These are phyloP conservation scores for Hirtodrosophila trivittata DNA, from an alignment of 2,888 invertebrate genomes.

Conservation along the genomic window DNA sequence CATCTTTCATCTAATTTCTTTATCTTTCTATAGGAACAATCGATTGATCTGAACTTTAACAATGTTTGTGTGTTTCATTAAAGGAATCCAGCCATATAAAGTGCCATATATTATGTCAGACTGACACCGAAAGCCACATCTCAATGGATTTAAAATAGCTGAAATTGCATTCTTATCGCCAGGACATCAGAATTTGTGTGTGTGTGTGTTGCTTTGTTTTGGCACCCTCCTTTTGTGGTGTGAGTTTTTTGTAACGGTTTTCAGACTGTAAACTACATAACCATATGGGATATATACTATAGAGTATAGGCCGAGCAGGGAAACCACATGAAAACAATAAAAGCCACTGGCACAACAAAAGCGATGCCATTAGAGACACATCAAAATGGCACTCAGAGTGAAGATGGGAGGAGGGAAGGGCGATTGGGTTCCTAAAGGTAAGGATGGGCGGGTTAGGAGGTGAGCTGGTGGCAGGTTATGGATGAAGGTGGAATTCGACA, in stretches of 20 bases:
- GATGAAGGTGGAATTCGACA: constrained; percentile 29
- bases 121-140: neutral
- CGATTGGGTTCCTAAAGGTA: neutral
- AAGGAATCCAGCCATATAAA: too few relatives aligned
- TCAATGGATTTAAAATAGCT: constrained; percentile 18
- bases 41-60: too few relatives aligned
- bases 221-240: too few relatives aligned
- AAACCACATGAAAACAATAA: constrained; percentile 62
- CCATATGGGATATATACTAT: neutral
- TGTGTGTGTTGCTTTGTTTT: constrained; percentile 18
- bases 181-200: constrained; percentile 37
- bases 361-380: constrained; percentile 74
- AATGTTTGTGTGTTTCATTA: too few relatives aligned
- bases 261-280: constrained; percentile 10
- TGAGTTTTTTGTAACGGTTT: constrained; percentile 19
- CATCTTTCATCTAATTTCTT: too few relatives aligned
- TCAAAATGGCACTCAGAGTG: constrained; percentile 72
- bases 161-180: constrained; percentile 43
- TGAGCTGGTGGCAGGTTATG: constrained; percentile 32
- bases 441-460: constrained; percentile 4
- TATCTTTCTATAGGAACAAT: too few relatives aligned
- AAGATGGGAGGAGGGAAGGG: constrained; percentile 2
- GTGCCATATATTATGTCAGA: too few relatives aligned
- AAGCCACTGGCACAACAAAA: constrained; percentile 64
- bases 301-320: constrained; percentile 22